Conservation (phyloP, 2,888 invertebrate species). For the Eilema griseolum region DNA sequence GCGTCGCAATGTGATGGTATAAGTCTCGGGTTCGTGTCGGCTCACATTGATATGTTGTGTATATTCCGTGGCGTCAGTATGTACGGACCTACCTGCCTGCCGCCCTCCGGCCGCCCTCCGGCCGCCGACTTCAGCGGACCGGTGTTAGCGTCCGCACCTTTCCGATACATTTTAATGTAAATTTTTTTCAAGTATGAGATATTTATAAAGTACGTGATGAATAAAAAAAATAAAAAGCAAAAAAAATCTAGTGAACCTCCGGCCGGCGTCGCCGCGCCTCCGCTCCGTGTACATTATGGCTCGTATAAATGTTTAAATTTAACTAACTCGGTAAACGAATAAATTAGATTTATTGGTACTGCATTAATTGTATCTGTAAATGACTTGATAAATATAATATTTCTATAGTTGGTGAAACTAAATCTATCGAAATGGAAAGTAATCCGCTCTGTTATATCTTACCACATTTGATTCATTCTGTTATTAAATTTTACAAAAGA, state of each 20-base stretch:
- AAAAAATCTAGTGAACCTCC: conserved; percentile 74
- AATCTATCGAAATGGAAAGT: conserved; percentile 81
- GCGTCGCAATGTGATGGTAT: conserved; percentile 81
- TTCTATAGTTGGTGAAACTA: conserved; percentile 85
- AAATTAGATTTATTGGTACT: conserved; percentile 85
- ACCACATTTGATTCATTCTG: conserved; percentile 85
- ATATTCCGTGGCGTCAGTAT: conserved; percentile 55
- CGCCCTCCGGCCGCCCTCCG: neutral
- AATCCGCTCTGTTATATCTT: conserved; percentile 84
- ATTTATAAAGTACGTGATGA: conserved; percentile 86
- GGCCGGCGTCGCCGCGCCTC: conserved; percentile 47
- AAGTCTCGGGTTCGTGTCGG: conserved; percentile 71
- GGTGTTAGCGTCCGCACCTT: conserved; percentile 70
- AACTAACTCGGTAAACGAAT: conserved; percentile 83
- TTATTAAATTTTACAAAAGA: conserved; percentile 89
- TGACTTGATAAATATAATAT: conserved; percentile 85
- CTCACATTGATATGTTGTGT: conserved; percentile 76
- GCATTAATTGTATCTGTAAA: conserved; percentile 85
- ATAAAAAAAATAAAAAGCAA: conserved; percentile 75
- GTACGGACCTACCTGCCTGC: conserved; percentile 63
- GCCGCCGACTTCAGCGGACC: conserved; percentile 36
- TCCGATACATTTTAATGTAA: conserved; percentile 83
- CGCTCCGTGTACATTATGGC: conserved; percentile 71
- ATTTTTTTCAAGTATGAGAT: conserved; percentile 86
- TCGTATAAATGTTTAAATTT: conserved; percentile 80